Conservation (phyloP, 1,140 invertebrate species). For the Thaumetopoea pityocampa region DNA sequence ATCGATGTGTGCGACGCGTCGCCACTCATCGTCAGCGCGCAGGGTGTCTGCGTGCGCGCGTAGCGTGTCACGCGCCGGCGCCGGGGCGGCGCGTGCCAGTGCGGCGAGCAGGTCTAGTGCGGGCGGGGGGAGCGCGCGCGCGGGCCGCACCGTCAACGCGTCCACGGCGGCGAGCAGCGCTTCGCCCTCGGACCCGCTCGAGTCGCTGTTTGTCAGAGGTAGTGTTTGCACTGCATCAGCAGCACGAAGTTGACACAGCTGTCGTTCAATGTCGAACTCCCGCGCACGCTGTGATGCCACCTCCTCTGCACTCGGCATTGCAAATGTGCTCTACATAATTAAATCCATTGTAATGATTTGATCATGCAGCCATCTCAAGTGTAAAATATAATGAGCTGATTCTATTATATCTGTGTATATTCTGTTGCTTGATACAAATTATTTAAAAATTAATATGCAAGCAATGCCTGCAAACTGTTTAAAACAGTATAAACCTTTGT, state of each 20-base stretch:
- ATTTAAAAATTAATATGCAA: neutral
- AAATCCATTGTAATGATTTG: too few relatives aligned
- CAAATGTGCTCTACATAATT: constrained; percentile 18
- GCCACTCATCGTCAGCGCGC: too few relatives aligned
- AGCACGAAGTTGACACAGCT: neutral
- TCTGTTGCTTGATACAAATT: neutral
- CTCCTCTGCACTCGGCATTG: constrained; percentile 34
- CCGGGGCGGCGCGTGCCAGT: constrained; percentile 1
- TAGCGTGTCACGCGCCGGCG: neutral
- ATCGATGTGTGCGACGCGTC: too few relatives aligned
- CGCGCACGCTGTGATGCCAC: constrained; percentile 29
- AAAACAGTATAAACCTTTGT: neutral
- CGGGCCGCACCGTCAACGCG: constrained; percentile 5
- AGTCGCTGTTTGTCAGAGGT: too few relatives aligned
- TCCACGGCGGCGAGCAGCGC: constrained; percentile 16
- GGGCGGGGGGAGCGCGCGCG: neutral
- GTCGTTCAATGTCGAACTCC: constrained; percentile 12
- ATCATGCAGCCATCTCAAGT: too few relatives aligned
- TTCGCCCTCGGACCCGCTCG: constrained; percentile 27
- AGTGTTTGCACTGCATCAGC: constrained; percentile 1
- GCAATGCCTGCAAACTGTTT: neutral
- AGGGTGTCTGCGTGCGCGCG: too few relatives aligned
- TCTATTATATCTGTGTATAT: neutral
- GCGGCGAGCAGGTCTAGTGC: neutral
- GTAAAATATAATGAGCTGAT: too few relatives aligned